Evolutionary conservation across 2,888 invertebrate species (phyloP).

Genomic region (Dolomedes plantarius): DNA sequence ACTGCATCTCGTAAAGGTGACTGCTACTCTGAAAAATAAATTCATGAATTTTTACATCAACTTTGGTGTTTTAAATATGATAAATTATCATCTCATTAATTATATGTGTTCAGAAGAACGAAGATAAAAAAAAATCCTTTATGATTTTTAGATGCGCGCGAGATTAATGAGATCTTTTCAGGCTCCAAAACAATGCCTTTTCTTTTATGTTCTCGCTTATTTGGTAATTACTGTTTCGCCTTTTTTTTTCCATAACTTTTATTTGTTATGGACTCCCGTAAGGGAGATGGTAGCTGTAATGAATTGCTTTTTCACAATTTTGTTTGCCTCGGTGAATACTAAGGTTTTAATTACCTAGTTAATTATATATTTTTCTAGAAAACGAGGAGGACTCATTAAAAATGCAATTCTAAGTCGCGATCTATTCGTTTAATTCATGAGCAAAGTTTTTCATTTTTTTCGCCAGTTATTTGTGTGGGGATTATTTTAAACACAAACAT

Average conservation of each 20-base stretch:
- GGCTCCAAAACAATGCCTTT: not conserved
- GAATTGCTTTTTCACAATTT: constrained; percentile 8
- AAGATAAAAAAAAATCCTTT: not conserved
- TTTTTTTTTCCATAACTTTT: not conserved
- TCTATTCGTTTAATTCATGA: no score
- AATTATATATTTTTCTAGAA: not conserved
- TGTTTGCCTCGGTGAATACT: not conserved
- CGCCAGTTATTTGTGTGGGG: no score
- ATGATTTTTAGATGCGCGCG: not conserved
- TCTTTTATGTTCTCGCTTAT: not conserved
- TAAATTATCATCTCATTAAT: not conserved
- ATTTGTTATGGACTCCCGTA: not conserved
- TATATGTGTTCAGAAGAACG: not conserved
- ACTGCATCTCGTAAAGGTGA: no score
- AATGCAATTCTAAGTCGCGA: not conserved
- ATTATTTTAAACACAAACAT: no score
- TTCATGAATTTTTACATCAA: not conserved
- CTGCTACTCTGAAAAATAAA: no score
- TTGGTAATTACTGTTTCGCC: constrained; percentile 7
- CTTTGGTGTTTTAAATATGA: not conserved
- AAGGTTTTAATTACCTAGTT: constrained; percentile 2
- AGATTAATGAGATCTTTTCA: constrained; percentile 3
- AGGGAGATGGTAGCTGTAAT: not conserved
- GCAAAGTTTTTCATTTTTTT: no score
- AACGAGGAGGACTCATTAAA: not conserved